Percentiles rank a stretch among this genome's conserved stretches.
phyloP scores from a whole-genome alignment of 2,113 vertebrate genomes.

The Psammodynastes pulverulentus region DNA sequence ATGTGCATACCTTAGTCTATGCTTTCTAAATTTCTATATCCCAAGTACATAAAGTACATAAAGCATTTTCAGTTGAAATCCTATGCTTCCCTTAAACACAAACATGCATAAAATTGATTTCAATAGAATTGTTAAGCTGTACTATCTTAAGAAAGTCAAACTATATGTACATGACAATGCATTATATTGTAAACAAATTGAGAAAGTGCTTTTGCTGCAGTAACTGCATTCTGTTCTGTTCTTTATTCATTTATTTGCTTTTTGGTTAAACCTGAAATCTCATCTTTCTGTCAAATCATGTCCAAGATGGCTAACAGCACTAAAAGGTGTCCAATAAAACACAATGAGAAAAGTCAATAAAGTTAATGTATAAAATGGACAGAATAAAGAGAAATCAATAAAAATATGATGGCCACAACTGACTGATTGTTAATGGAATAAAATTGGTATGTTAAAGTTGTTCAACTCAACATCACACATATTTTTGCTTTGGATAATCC shows the following conservation, averaged over 20 bases:
- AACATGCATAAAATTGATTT: not conserved
- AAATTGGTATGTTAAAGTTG: not conserved
- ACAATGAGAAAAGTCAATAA: not conserved
- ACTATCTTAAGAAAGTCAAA: not conserved
- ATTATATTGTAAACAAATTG: not conserved
- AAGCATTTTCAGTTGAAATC: not conserved
- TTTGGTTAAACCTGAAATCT: not conserved
- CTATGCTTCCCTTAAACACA: not conserved
- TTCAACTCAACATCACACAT: not conserved
- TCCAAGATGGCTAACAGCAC: not conserved
- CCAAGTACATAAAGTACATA: not conserved
- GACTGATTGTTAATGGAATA: not conserved
- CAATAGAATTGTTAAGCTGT: not conserved
- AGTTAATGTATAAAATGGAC: not conserved
- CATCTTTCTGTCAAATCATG: not conserved
- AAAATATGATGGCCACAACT: not conserved
- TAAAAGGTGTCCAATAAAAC: not conserved
- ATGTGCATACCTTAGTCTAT: not conserved
- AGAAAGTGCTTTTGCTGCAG: not conserved
- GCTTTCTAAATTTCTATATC: not conserved
- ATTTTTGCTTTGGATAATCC: not conserved
- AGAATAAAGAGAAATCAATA: not conserved
- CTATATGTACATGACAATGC: not conserved
- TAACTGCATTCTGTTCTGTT: not conserved
- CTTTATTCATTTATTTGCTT: not conserved